phyloP scores from a whole-genome alignment of 2,797 vertebrate species.

The Aselliscus stoliczkanus region DNA sequence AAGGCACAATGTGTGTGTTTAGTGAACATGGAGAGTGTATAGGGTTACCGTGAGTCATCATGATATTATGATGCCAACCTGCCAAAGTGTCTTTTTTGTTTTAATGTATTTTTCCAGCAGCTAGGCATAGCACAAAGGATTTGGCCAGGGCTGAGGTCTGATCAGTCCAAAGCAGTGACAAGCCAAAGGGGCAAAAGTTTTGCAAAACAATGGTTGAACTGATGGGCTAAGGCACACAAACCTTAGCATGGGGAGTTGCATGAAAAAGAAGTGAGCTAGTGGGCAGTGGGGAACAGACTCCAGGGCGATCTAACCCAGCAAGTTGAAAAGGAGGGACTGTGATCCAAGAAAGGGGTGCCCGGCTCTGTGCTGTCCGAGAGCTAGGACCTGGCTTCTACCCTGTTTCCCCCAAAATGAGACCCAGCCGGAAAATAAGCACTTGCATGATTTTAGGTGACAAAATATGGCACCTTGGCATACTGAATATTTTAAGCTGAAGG shows the following conservation, averaged over 20 bases:
- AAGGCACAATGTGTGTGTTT: background rate
- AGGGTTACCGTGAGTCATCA: background rate
- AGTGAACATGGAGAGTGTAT: background rate
- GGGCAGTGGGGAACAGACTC: background rate
- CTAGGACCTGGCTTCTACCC: background rate
- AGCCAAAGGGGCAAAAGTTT: background rate
- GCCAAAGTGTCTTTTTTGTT: background rate
- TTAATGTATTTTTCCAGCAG: background rate
- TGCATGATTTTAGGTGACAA: no score
- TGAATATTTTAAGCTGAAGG: no score
- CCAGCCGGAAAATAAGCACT: no score
- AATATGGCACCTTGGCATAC: no score
- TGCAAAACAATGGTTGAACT: background rate
- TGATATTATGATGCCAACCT: background rate
- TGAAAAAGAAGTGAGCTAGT: background rate
- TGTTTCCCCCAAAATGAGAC: no score
- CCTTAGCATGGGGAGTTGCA: background rate
- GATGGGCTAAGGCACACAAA: background rate
- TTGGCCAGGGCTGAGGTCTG: background rate
- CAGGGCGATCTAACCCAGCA: background rate
- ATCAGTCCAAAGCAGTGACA: background rate
- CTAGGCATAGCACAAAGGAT: background rate
- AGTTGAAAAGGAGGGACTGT: background rate
- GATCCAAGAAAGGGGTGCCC: background rate
- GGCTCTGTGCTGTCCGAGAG: background rate